Evolutionary conservation across 2,113 vertebrate genomes (phyloP), one percentile per base, ranked within the genome.

Genomic region (Setophaga kirtlandii): DNA sequence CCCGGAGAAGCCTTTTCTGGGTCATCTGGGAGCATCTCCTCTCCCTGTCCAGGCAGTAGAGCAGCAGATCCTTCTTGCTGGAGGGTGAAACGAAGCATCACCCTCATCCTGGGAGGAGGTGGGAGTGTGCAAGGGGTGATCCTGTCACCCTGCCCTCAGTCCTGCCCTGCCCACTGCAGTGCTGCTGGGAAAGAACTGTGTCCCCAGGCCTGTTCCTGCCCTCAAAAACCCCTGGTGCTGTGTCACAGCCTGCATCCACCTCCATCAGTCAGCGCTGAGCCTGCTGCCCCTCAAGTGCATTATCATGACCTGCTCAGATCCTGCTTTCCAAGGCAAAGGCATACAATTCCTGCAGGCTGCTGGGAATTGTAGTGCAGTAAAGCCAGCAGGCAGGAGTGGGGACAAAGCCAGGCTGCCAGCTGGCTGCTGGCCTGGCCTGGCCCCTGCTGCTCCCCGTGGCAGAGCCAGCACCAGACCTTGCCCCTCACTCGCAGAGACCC

Each of bases 401-500:
- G 70, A 71, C 44, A 59, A 68, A 71, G 60, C 23, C 60, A 55
- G 71, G 56, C 30, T 84, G 30, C 35, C 10, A 2, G 60, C 69
- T 69, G 2, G 1, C 59, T 10, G 18, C 39, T 5, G 10, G 53
- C 41, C 79, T 5, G 10, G 53, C 41, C 79, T 65, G 91, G 56
- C 30, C 67, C 0, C 1, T 17, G 41, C 1, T 2, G 50, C 20
- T 76, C 22, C 13, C 12, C 23, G 8, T 6, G 5, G 56, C 44
- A 53, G 33, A 70, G 39, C 33, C 33, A 35, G 49, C 0, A 4
- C 18, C n/a, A 27, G 41, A 22, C 7, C 33, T 55, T 5, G 10
- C 5, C 15, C 47, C 27, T 0, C 0, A 33, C 74, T 37, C 0
- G 0, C n/a, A 44, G 42, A 64, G 28, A 20, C 50, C 47, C 47